Base-by-base conservation (phyloP, 2,113 vertebrate species). In the Excalfactoria chinensis region DNA sequence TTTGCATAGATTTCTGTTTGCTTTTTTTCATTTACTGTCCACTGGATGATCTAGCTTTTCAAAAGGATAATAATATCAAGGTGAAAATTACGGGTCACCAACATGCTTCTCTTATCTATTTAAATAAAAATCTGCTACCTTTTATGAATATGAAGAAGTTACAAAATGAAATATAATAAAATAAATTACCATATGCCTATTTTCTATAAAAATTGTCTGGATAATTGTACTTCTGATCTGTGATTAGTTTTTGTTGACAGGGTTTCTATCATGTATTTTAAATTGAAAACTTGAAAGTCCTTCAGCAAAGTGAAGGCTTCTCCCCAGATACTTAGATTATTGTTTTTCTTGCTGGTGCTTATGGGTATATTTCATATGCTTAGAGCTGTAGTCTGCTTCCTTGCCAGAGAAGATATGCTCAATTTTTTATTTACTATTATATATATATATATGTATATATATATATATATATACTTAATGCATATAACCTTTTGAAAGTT, bases 271-370 rank as follows among this genome's bases (percentile, higher is more conserved):
- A 80, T 78, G n/a, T 84, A 46, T 49, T 91, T 97, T 91, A 74
- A 80, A 66, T 34, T 11, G 93, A 46, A 28, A 88, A 89, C 68
- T 71, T 21, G 6, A 89, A 75, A 83, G 55, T 82, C 60, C 41
- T 89, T 94, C 83, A 18, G 7, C 79, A 80, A 26, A 66, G 74
- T 46, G 66, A 69, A 92, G 43, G 8, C 76, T 94, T 49, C n/a
- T 89, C 5, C 85, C 59, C 51, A 94, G 53, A 93, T 89, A 84
- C 35, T 84, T 89, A 48, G 13, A 85, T 46, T 1, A 13, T 70
- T 48, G 30, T 82, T 96, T 94, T 82, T 84, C n/a, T 92, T 69
- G 13, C 58, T 95, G 86, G 22, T 73, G 40, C 62, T 89, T 93
- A 76, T 78, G 85, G 66, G 64, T 80, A 53, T 68, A n/a, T 76